These are phyloP conservation scores for Drosophila nr. medialis DNA, from an alignment of 2,888 invertebrate genomes.

Conservation along the genomic window DNA sequence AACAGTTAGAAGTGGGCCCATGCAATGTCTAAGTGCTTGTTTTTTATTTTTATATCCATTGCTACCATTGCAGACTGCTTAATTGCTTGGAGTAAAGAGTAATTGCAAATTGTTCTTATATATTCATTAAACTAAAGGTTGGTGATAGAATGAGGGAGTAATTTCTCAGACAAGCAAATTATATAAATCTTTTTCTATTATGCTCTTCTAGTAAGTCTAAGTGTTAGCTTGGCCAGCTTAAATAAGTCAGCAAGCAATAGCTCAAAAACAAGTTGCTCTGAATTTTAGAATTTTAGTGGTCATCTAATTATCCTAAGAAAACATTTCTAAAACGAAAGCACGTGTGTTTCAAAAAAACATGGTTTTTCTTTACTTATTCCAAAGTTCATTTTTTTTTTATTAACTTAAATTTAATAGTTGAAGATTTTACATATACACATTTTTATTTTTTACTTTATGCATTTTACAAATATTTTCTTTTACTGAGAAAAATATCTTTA, in stretches of 20 bases:
- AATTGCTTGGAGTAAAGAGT: constrained; percentile 40
- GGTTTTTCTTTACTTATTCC: too few species aligned
- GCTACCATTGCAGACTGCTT: constrained; percentile 15
- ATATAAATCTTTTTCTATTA: neutral
- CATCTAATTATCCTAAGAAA: neutral
- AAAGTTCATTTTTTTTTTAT: too few species aligned
- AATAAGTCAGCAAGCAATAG: neutral
- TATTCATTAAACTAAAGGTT: neutral
- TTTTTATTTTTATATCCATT: neutral
- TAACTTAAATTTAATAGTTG: too few species aligned
- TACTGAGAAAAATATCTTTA: too few species aligned
- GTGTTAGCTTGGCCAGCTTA: neutral
- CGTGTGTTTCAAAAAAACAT: too few species aligned
- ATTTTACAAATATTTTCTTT: too few species aligned
- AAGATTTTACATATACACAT: too few species aligned
- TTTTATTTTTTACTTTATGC: too few species aligned
- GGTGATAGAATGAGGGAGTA: neutral
- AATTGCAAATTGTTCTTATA: constrained; percentile 31
- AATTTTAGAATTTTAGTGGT: neutral
- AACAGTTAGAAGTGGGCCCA: constrained; percentile 6
- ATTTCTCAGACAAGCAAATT: neutral
- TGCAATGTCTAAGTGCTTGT: constrained; percentile 8
- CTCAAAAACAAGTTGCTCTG: neutral
- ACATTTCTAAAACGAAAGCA: too few species aligned
- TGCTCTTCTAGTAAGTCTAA: neutral